phyloP scores from a whole-genome alignment of 2,113 vertebrate species.

The Oncorhynchus masou region DNA sequence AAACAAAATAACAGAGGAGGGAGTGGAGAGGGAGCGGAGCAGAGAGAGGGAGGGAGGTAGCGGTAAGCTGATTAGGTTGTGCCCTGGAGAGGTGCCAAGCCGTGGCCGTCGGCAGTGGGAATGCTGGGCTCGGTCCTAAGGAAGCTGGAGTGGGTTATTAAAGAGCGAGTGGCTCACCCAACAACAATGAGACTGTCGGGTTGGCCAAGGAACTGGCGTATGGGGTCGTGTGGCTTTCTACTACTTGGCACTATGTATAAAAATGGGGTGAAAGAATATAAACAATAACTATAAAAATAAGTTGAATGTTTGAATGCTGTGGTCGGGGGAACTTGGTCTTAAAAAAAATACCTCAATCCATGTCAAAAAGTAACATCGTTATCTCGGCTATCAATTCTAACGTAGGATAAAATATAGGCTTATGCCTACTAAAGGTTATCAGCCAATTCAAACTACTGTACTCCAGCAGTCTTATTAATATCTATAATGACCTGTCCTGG shows the following conservation, averaged over 20 bases:
- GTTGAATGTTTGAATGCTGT: background rate
- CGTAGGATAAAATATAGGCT: too few relatives aligned
- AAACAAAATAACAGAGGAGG: slow-evolving; percentile 13
- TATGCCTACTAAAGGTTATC: too few relatives aligned
- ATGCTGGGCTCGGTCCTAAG: slow-evolving; percentile 34
- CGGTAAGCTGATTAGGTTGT: slow-evolving; percentile 52
- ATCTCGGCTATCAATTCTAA: too few relatives aligned
- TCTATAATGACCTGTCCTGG: too few relatives aligned
- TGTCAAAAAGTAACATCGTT: too few relatives aligned
- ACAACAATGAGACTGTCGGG: slow-evolving; percentile 34
- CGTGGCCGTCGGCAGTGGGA: slow-evolving; percentile 34
- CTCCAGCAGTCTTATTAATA: too few relatives aligned
- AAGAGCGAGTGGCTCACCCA: slow-evolving; percentile 31
- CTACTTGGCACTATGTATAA: background rate
- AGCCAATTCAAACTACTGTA: too few relatives aligned
- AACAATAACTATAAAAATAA: background rate
- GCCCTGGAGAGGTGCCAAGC: slow-evolving; percentile 41
- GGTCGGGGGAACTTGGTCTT: background rate
- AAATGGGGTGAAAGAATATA: slow-evolving; percentile 1
- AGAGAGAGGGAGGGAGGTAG: slow-evolving; percentile 10
- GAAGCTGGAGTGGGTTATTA: slow-evolving; percentile 44
- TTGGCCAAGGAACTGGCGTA: slow-evolving; percentile 24
- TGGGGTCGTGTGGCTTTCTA: slow-evolving; percentile 27
- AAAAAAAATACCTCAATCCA: too few relatives aligned
- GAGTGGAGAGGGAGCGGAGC: slow-evolving; percentile 6